Base-by-base conservation (phyloP, 1,140 invertebrate species). In the Drosophila mojavensis region DNA sequence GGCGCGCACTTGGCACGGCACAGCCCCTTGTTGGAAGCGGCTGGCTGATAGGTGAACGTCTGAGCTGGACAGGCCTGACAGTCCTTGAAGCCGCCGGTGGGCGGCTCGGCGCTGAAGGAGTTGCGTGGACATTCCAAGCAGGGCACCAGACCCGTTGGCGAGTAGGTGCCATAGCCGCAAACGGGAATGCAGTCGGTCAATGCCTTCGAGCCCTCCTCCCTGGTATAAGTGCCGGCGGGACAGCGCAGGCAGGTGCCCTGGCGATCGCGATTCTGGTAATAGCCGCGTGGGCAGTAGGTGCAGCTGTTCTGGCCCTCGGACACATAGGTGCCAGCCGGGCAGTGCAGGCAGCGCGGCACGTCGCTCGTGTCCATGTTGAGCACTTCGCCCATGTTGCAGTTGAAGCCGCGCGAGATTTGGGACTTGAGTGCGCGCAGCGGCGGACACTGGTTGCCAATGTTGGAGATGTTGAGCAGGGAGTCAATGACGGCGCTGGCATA, bases 151-250 rank as follows among this genome's bases (percentile, higher is more conserved):
- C 98, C 98, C 50, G 97, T 98, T 28, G 97, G 97, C 2, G 97
- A 98, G 92, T 98, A 99, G 28, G 98, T 99, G 72, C 98, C 98
- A 91, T 97, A 98, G 7, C 98, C 98, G 91, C 98, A 99, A 33
- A 99, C 98, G 6, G 98, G 97, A 63, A 98, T 94, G 92, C 97
- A 98, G 78, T 97, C 97, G 30, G 94, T 94, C 24, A 97, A 93
- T 60, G 95, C 94, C 91, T 98, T 98, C 0, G 96, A 97, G 39
- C 98, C 98, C 93, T 98, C 95, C 93, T 98, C 96, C 84, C 95
- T 94, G 0, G 99, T 99, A 81, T 98, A 99, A 6, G 96, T 98
- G 65, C 97, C 97, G 80, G 96, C 94, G 1, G 98, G 98, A 93
- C 99, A 99, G 64, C 95, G 95, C 15, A 97, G 93, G 91, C 97